A percentile compares a stretch with the other conserved stretches of the same genome.
Conservation (phyloP, 2,797 vertebrate genomes). For the Phrynocephalus guinanensis region DNA sequence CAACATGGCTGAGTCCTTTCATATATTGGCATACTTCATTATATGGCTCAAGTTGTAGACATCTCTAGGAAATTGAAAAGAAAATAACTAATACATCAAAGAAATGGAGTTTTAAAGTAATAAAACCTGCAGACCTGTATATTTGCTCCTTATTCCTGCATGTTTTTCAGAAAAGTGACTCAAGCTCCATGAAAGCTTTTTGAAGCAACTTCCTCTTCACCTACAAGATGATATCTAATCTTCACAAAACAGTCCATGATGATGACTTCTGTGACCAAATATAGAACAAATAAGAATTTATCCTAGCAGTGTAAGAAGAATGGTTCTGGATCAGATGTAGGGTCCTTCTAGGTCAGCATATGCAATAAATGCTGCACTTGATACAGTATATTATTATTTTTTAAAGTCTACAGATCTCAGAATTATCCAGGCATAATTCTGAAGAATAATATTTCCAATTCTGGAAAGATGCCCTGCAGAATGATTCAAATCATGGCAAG, state of each 20-base stretch:
- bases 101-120: not conserved
- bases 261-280: not conserved
- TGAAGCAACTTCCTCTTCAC: not conserved
- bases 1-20: conserved; percentile 96
- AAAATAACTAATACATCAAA: conserved; percentile 1
- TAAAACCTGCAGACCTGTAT: not conserved
- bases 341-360: not conserved
- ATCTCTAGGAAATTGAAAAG: conserved; percentile 80
- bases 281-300: not conserved
- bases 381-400: too few species aligned
- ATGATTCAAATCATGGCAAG: too few species aligned
- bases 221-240: not conserved
- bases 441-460: too few species aligned
- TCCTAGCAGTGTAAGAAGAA: not conserved
- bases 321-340: not conserved
- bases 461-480: not conserved
- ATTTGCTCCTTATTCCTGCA: not conserved
- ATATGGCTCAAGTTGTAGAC: conserved; percentile 93
- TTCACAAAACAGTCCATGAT: not conserved
- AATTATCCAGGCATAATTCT: too few species aligned
- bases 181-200: not conserved
- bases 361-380: not conserved
- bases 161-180: not conserved
- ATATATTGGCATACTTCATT: conserved; percentile 99
- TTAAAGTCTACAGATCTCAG: too few species aligned